Evolutionary conservation across 2,113 vertebrate genomes (phyloP).

Genomic region (Emydocephalus ijimae): DNA sequence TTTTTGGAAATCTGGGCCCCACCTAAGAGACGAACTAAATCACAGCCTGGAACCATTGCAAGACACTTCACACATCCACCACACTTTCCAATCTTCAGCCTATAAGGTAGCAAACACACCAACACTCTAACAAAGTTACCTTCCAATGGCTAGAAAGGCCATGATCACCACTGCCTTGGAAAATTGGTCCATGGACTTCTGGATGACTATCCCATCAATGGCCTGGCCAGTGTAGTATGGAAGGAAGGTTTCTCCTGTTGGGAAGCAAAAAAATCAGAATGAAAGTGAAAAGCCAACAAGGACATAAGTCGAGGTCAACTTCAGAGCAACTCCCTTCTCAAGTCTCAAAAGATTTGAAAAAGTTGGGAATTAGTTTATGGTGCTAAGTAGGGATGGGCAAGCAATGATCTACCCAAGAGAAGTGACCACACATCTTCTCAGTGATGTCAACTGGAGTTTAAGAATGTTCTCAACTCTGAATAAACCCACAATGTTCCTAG

Average conservation of each 20-base stretch:
- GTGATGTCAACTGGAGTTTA: background rate
- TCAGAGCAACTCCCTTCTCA: background rate
- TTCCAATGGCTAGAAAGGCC: conserved; percentile 77
- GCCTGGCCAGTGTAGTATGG: conserved; percentile 88
- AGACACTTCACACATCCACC: background rate
- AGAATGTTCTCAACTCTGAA: background rate
- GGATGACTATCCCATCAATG: conserved; percentile 87
- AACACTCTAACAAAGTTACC: conserved; percentile 68
- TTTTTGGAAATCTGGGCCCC: background rate
- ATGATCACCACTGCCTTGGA: conserved; percentile 74
- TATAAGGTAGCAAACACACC: no score
- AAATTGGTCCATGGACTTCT: conserved; percentile 89
- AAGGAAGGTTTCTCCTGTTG: conserved; percentile 88
- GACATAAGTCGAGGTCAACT: background rate
- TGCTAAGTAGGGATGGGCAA: background rate
- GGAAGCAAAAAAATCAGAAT: background rate
- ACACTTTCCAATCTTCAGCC: background rate
- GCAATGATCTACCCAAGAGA: background rate
- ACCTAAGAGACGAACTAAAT: background rate
- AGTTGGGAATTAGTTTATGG: background rate
- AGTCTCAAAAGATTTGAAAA: background rate
- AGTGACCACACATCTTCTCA: background rate
- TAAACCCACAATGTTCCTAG: background rate
- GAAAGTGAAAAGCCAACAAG: background rate
- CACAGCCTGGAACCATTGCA: background rate